Conservation (phyloP, 2,888 invertebrate species). For the Chloroclysta siterata region DNA sequence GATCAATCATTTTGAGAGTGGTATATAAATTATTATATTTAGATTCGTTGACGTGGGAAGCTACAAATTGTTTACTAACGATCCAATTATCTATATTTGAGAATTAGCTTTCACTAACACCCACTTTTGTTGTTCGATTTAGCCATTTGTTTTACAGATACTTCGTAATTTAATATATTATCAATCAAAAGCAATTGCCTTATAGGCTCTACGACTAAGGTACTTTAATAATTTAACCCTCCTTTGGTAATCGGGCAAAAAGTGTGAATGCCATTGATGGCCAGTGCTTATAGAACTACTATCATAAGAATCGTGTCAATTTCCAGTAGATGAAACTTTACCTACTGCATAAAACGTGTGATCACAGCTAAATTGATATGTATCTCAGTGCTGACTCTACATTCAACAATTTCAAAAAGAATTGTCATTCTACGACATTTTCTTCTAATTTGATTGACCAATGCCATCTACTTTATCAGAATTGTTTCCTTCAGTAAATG, state of each 20-base stretch:
- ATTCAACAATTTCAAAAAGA: slow-evolving; percentile 5
- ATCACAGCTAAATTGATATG: slow-evolving; percentile 28
- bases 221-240: background rate
- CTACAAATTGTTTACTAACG: background rate
- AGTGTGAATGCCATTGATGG: slow-evolving; percentile 4
- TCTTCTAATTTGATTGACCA: background rate
- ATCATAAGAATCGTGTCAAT: slow-evolving; percentile 7
- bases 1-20: background rate
- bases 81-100: background rate
- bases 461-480: background rate
- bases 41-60: background rate
- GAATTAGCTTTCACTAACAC: background rate
- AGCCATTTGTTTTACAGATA: background rate
- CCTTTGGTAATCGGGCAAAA: background rate
- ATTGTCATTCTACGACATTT: background rate
- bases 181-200: slow-evolving; percentile 12
- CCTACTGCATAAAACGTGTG: slow-evolving; percentile 5
- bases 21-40: background rate
- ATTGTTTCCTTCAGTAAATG: slow-evolving; percentile 52
- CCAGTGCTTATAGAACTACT: slow-evolving; percentile 4
- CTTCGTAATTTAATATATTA: background rate
- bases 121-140: background rate
- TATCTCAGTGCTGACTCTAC: slow-evolving; percentile 21
- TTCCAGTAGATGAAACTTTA: background rate
- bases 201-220: background rate